Base-by-base conservation (phyloP, 2,797 vertebrate genomes). In the Crenuchus spilurus region DNA sequence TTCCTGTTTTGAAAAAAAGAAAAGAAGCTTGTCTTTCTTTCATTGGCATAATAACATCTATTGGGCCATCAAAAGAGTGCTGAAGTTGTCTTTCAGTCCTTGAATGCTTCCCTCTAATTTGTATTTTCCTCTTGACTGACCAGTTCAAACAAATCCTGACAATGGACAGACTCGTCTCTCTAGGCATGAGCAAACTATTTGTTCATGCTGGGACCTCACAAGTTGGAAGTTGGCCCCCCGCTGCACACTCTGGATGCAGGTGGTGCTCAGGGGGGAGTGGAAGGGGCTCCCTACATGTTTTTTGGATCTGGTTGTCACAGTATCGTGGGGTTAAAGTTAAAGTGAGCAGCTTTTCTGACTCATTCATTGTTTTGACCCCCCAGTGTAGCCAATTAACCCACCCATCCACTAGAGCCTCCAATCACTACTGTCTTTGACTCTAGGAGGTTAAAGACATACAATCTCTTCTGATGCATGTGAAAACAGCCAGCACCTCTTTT, bases 11-110 rank as follows among this genome's bases (percentile, higher is more conserved):
- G 69, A 72, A 73, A 83, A 83, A 60, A 22, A 37, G 10, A 37
- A 37, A 4, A 37, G 35, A 4, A 4, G 4, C 2, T 39, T 76
- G 75, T 83, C 90, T 77, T 87, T 91, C 85, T 89, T 88, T 92
- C 87, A 90, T 91, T 89, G 76, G 84, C 82, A 79, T 88, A 85
- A 87, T 89, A 87, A 86, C 79, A 83, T 86, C 72, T 85, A 80
- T 86, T 90, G 48, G 67, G 41, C 46, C 10, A 26, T 8, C 42
- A 83, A 85, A 68, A 71, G 61, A 26, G 61, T 7, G 55, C 24
- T 2, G 54, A 76, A 52, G 83, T 84, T 88, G 90, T 86, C 85
- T 81, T 83, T 84, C 87, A 72, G 87, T 84, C 35, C 65, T 66
- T 70, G 6, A 74, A 52, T 78, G 58, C 39, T 69, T 73, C 77